Percentiles rank a stretch among this genome's conserved stretches.
phyloP scores from a whole-genome alignment of 2,113 vertebrate genomes.

The Catharus minimus region DNA sequence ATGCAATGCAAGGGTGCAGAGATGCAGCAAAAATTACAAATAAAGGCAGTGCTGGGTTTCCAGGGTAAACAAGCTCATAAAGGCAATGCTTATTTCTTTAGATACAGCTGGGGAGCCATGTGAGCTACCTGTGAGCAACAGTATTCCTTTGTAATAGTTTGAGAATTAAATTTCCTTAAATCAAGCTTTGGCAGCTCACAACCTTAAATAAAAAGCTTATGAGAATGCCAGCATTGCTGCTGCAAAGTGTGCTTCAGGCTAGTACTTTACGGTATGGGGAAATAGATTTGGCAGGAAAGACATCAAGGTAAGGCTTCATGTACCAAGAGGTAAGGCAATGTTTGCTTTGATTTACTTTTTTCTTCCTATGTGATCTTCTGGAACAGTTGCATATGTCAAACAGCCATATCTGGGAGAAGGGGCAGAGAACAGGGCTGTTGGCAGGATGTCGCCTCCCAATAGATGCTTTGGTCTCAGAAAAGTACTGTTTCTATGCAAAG shows the following conservation, averaged over 20 bases:
- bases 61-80: neutral
- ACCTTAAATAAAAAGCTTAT: neutral
- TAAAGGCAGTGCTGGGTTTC: neutral
- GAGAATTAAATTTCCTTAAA: constrained; percentile 39
- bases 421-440: neutral
- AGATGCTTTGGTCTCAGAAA: neutral
- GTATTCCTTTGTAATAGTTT: neutral
- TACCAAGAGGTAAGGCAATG: neutral
- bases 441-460: neutral
- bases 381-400: neutral
- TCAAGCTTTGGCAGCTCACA: constrained; percentile 31
- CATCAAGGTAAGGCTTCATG: neutral
- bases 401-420: neutral
- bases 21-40: neutral
- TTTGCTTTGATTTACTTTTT: constrained; percentile 3
- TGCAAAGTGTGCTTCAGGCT: constrained; percentile 13
- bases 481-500: neutral
- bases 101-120: neutral
- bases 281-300: neutral
- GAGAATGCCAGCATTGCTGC: neutral
- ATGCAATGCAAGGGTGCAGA: neutral
- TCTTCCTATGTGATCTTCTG: neutral
- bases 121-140: neutral
- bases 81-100: neutral
- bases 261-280: neutral